phyloP scores from a whole-genome alignment of 53 echinoderm and acorn worm species.

The Echinometra lucunter region DNA sequence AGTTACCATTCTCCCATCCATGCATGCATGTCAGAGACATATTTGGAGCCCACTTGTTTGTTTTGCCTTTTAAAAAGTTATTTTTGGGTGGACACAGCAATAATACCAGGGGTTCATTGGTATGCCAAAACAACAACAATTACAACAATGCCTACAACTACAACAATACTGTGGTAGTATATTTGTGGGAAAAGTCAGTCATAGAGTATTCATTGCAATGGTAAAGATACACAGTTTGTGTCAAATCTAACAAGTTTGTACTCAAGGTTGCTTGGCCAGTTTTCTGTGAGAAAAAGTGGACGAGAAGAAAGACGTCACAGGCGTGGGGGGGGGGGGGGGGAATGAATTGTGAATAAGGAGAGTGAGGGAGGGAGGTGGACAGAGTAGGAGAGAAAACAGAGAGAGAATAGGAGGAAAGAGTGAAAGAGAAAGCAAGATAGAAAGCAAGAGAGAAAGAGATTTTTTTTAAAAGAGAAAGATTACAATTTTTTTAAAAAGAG shows the following conservation, averaged over 20 bases:
- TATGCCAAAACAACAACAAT: not conserved
- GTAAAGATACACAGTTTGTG: slow-evolving; percentile 5
- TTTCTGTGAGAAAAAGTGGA: not conserved
- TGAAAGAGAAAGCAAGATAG: not conserved
- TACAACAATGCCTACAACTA: too few species aligned
- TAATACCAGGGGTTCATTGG: not conserved
- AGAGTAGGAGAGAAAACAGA: not conserved
- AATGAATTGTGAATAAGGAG: not conserved
- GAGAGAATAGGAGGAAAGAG: not conserved
- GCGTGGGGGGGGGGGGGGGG: not conserved
- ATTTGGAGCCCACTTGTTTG: not conserved
- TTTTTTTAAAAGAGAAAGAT: too few species aligned
- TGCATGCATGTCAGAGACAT: not conserved
- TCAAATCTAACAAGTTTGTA: slow-evolving; percentile 5
- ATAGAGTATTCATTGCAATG: slow-evolving; percentile 5
- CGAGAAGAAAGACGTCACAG: not conserved
- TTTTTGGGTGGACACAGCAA: not conserved
- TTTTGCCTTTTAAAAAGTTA: not conserved
- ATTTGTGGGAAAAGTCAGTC: slow-evolving; percentile 41
- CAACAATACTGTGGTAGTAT: not conserved
- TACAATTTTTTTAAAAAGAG: not conserved
- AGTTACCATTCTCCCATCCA: not conserved
- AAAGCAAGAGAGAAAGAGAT: not conserved
- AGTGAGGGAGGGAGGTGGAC: not conserved
- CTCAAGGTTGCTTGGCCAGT: not conserved